Conservation (phyloP, 2,797 vertebrate genomes). For the Xiphorhynchus erythropygius region DNA sequence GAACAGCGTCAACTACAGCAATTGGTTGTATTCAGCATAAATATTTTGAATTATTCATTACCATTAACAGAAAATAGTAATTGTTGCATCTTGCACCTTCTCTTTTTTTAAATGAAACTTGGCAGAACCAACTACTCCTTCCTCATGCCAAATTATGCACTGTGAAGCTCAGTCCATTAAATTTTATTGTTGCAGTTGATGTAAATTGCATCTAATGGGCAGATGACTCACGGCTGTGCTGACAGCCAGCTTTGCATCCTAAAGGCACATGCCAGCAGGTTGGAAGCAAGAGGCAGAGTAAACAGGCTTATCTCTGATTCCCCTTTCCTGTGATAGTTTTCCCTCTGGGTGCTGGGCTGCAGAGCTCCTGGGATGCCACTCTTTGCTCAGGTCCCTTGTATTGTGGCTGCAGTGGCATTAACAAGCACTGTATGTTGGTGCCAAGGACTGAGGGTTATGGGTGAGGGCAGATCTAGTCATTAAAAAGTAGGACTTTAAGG, state of each 20-base stretch:
- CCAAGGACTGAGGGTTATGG: background rate
- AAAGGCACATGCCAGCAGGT: background rate
- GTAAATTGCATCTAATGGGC: slow-evolving; percentile 37
- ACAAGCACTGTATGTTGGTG: fast-evolving
- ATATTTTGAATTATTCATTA: slow-evolving; percentile 5
- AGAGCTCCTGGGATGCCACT: background rate
- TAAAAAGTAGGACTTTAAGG: background rate
- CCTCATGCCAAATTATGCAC: background rate
- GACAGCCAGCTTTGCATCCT: background rate
- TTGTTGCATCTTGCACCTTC: background rate
- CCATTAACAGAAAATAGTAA: background rate
- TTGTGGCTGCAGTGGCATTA: background rate
- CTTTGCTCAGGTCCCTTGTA: background rate
- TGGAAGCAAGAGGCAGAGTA: background rate
- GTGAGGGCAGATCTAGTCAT: background rate
- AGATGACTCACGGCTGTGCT: background rate
- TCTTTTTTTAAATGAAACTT: background rate
- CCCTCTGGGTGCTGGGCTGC: background rate
- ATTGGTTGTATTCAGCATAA: background rate
- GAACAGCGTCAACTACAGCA: background rate
- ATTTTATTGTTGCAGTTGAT: slow-evolving; percentile 18
- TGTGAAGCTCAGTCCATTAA: background rate
- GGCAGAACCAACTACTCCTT: background rate
- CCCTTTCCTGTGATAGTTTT: background rate
- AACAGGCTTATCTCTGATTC: background rate